Evolutionary conservation across 2,888 invertebrate genomes (phyloP).

Genomic region (Agonopterix heracliana): DNA sequence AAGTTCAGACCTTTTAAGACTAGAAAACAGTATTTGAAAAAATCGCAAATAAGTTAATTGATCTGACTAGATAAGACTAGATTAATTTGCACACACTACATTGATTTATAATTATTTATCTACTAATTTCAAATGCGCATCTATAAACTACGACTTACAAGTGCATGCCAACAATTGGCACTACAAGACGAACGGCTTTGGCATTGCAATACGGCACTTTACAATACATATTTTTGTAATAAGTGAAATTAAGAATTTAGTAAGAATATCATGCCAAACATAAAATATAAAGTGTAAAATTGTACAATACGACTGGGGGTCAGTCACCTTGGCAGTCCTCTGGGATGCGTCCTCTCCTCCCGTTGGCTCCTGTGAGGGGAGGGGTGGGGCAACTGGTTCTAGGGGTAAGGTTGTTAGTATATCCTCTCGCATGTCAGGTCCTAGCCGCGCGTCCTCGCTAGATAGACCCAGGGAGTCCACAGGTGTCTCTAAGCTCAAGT

Average conservation of each 20-base stretch:
- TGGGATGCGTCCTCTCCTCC: slow-evolving; percentile 34
- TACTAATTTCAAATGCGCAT: slow-evolving; percentile 38
- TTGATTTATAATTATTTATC: slow-evolving; percentile 22
- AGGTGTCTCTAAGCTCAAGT: slow-evolving; percentile 78
- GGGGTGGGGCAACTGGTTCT: slow-evolving; percentile 58
- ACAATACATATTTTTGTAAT: slow-evolving; percentile 60
- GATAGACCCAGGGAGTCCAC: slow-evolving; percentile 32
- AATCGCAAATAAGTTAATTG: slow-evolving; percentile 17
- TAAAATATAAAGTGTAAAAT: slow-evolving; percentile 65
- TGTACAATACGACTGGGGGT: slow-evolving; percentile 71
- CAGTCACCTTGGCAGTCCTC: slow-evolving; percentile 70
- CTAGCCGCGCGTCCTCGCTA: slow-evolving; percentile 30
- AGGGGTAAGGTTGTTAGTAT: slow-evolving; percentile 66
- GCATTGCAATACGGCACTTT: slow-evolving; percentile 51
- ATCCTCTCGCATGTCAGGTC: slow-evolving; percentile 57
- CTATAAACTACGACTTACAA: slow-evolving; percentile 35
- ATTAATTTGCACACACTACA: slow-evolving; percentile 46
- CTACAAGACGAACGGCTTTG: slow-evolving; percentile 71
- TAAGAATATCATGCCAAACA: slow-evolving; percentile 74
- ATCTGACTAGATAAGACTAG: slow-evolving; percentile 68
- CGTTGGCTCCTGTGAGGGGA: slow-evolving; percentile 61
- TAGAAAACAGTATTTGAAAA: slow-evolving; percentile 30
- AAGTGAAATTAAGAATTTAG: slow-evolving; percentile 66
- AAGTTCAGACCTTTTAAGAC: slow-evolving; percentile 44
- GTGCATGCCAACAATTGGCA: slow-evolving; percentile 58